Evolutionary conservation across 2,113 vertebrate genomes (phyloP).

Genomic region (Argyrosomus japonicus): DNA sequence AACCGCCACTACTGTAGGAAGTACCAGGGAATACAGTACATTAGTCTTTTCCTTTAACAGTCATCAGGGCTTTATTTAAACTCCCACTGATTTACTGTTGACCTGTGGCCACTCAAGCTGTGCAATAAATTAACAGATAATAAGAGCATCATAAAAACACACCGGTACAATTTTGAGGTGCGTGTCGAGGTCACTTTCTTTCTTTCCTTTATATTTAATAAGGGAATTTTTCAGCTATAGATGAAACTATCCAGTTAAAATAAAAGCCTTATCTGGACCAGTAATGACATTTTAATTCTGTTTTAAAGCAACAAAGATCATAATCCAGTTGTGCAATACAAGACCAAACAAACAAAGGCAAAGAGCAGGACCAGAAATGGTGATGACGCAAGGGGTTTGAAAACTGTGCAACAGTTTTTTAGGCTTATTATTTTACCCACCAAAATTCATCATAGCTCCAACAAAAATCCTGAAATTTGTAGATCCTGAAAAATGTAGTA

Average conservation of each 20-base stretch:
- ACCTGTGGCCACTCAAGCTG: slow-evolving; percentile 33
- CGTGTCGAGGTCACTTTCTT: background rate
- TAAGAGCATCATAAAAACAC: slow-evolving; percentile 16
- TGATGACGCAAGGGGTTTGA: background rate
- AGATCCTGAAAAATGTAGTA: background rate
- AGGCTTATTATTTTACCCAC: no score
- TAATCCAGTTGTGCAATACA: background rate
- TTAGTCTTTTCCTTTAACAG: slow-evolving; percentile 43
- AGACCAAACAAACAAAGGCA: background rate
- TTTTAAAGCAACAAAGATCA: background rate
- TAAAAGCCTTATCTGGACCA: background rate
- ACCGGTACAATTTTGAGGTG: background rate
- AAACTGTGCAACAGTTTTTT: no score
- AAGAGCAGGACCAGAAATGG: background rate
- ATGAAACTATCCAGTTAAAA: background rate
- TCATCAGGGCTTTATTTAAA: slow-evolving; percentile 66
- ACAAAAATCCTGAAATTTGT: no score
- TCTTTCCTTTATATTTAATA: background rate
- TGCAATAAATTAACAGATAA: slow-evolving; percentile 30
- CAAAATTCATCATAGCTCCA: no score
- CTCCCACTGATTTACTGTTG: slow-evolving; percentile 55
- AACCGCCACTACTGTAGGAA: slow-evolving; percentile 40
- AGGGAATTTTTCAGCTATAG: background rate
- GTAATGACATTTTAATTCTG: no score
- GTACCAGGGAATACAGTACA: slow-evolving; percentile 28